Evolutionary conservation across 1,140 invertebrate genomes (phyloP).

Genomic region (Ectropis grisescens): DNA sequence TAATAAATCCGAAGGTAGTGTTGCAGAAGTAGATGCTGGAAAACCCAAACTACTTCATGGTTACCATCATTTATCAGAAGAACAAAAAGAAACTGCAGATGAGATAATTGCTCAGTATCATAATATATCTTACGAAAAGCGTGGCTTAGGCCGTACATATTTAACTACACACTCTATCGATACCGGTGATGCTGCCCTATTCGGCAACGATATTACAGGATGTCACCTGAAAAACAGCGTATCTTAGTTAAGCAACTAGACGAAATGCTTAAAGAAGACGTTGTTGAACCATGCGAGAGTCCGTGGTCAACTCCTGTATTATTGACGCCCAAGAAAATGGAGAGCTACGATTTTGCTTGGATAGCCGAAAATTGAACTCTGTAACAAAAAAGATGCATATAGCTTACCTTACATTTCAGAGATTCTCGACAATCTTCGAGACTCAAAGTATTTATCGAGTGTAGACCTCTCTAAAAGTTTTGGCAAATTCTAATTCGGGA

Average conservation of each 20-base stretch:
- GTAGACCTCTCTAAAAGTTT: not conserved
- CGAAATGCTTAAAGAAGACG: too few species aligned
- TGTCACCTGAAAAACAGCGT: too few species aligned
- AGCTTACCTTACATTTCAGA: conserved; percentile 2
- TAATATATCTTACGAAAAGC: too few species aligned
- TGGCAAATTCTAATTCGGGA: not conserved
- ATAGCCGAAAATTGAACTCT: conserved; percentile 28
- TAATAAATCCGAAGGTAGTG: conserved; percentile 3
- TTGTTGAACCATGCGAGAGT: too few species aligned
- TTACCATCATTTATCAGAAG: conserved; percentile 3
- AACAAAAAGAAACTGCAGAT: conserved; percentile 7
- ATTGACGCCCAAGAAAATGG: conserved; percentile 24
- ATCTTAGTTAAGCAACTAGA: too few species aligned
- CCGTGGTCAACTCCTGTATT: not conserved
- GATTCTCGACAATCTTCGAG: not conserved
- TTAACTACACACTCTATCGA: too few species aligned
- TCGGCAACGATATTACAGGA: too few species aligned
- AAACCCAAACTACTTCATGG: not conserved
- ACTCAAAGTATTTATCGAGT: conserved; percentile 1
- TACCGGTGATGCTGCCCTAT: too few species aligned
- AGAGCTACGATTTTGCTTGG: conserved; percentile 13
- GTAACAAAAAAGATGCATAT: conserved; percentile 32
- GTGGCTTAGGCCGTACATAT: conserved; percentile 14
- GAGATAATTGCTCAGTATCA: too few species aligned
- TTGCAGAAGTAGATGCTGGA: not conserved